phyloP scores from a whole-genome alignment of 2,797 vertebrate species.

The Falco rusticolus region DNA sequence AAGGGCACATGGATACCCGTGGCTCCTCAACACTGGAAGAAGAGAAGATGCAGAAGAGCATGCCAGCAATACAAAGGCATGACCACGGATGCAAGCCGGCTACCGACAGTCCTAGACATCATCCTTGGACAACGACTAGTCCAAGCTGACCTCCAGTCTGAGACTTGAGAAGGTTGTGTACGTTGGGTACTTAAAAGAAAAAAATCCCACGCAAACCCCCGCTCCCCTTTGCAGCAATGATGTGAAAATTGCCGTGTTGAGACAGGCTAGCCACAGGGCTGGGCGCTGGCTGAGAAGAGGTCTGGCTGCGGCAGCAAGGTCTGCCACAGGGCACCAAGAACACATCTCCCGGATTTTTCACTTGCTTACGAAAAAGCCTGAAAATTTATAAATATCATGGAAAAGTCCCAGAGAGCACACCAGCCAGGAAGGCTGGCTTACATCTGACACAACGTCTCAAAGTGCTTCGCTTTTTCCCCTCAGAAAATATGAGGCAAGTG shows the following conservation, averaged over 20 bases:
- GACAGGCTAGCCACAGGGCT: background rate
- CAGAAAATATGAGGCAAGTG: background rate
- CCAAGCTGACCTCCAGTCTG: background rate
- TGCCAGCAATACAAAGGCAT: background rate
- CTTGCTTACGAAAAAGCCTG: background rate
- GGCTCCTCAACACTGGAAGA: background rate
- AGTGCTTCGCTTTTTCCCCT: rapidly evolving
- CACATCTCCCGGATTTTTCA: rapidly evolving
- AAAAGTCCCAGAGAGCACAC: background rate
- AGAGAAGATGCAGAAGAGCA: background rate
- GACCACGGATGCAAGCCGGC: too few relatives aligned
- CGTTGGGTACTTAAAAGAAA: background rate
- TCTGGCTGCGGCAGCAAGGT: background rate
- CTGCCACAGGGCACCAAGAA: background rate
- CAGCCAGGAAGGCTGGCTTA: background rate
- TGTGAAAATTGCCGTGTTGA: background rate
- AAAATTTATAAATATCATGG: background rate
- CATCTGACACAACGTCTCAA: background rate
- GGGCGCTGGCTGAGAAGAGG: background rate
- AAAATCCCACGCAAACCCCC: rapidly evolving
- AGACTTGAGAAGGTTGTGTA: background rate
- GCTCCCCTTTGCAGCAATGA: background rate
- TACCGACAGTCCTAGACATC: background rate
- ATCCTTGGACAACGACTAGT: too few relatives aligned
- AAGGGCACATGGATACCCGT: background rate